Conservation (phyloP, 2,113 vertebrate genomes). For the Ciconia boyciana region DNA sequence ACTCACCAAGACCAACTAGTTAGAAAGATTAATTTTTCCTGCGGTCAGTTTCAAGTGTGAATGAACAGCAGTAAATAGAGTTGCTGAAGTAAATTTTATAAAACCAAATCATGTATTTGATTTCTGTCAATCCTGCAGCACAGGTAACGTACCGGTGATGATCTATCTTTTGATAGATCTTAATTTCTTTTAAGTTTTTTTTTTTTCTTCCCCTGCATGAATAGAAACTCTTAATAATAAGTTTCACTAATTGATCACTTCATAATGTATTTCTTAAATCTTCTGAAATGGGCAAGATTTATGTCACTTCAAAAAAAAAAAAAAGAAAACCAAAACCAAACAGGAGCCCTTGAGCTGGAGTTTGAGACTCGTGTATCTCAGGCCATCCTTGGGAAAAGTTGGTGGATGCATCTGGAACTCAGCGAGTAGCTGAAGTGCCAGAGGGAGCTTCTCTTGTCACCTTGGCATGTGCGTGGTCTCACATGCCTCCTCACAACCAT, state of each 20-base stretch:
- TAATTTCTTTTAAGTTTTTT: not conserved
- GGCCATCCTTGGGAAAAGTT: not conserved
- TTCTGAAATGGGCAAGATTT: not conserved
- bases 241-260: not conserved
- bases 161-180: not conserved
- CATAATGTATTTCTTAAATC: not conserved
- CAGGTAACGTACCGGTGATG: not conserved
- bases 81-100: not conserved
- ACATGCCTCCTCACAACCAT: accelerated
- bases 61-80: not conserved
- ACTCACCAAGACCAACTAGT: not conserved
- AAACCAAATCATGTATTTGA: not conserved
- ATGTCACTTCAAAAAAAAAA: not conserved
- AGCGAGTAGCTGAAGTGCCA: not conserved
- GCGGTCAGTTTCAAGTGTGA: not conserved
- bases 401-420: not conserved
- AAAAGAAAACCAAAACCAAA: not conserved
- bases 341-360: not conserved
- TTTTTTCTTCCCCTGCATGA: not conserved
- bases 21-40: not conserved
- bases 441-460: not conserved
- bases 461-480: accelerated
- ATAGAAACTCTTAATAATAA: not conserved
- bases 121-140: not conserved
- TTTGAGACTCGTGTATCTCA: not conserved